Conservation (phyloP, 2,888 invertebrate genomes). For the Laothoe populi region DNA sequence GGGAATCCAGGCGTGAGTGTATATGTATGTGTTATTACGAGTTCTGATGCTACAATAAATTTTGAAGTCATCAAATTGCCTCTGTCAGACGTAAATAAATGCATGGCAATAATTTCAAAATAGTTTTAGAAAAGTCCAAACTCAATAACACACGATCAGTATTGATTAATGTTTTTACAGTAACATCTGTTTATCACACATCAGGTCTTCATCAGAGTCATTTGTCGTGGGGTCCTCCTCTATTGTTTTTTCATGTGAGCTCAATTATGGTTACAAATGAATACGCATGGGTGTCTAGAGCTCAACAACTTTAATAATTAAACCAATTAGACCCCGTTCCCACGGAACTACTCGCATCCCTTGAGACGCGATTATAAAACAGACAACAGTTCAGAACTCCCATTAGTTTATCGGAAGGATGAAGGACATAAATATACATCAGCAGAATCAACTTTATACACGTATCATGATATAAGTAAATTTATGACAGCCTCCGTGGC, state of each 20-base stretch:
- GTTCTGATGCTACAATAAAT: too few species aligned
- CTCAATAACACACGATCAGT: not conserved
- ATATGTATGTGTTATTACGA: too few species aligned
- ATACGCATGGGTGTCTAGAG: constrained; percentile 61
- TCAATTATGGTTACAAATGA: constrained; percentile 61
- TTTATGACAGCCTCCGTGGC: too few species aligned
- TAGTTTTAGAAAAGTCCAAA: not conserved
- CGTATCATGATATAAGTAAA: not conserved
- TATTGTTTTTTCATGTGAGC: constrained; percentile 63
- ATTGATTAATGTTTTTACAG: not conserved
- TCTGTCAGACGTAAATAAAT: too few species aligned
- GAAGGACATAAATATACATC: not conserved
- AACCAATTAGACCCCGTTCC: constrained; percentile 75
- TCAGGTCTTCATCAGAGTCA: constrained; percentile 40
- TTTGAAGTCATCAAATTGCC: too few species aligned
- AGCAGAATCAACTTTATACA: not conserved
- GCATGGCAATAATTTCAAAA: not conserved
- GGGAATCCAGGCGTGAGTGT: too few species aligned
- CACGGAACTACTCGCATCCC: constrained; percentile 68
- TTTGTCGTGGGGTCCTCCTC: constrained; percentile 44
- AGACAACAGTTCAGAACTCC: not conserved
- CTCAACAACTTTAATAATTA: constrained; percentile 65
- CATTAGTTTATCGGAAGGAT: not conserved
- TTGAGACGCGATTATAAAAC: constrained; percentile 52
- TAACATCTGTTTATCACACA: constrained; percentile 12